These are phyloP conservation scores for Xiphophorus hellerii DNA, from an alignment of 2,113 vertebrate species.

Conservation along the genomic window DNA sequence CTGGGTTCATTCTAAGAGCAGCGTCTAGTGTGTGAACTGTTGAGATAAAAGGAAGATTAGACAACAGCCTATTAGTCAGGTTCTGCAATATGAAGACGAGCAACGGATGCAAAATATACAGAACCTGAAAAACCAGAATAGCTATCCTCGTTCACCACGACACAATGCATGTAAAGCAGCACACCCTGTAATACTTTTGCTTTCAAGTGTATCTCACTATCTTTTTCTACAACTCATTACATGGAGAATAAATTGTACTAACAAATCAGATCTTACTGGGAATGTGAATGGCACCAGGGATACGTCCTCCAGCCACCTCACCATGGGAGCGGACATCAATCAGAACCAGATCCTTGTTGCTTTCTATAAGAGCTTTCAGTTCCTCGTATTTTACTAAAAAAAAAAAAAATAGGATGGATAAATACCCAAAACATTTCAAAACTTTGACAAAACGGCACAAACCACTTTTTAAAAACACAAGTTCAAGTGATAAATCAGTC, in stretches of 20 bases:
- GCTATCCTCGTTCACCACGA: background rate
- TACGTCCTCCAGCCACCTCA: constrained; percentile 76
- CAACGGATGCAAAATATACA: background rate
- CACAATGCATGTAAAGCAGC: background rate
- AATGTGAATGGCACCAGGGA: constrained; percentile 77
- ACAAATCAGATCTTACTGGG: constrained; percentile 64
- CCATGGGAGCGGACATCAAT: constrained; percentile 79
- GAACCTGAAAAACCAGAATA: background rate
- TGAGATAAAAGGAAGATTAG: background rate
- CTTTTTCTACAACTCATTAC: background rate
- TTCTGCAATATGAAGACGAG: background rate
- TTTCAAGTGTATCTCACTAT: background rate
- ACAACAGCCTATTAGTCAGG: background rate
- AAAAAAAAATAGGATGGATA: background rate
- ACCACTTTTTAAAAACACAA: background rate
- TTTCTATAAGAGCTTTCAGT: constrained; percentile 69
- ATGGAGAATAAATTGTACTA: background rate
- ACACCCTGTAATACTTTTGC: background rate
- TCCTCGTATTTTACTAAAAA: constrained; percentile 64
- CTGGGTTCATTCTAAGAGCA: constrained; percentile 76
- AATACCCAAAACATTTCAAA: background rate
- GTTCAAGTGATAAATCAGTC: background rate
- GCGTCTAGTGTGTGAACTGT: constrained; percentile 77
- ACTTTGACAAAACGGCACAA: background rate
- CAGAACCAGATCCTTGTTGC: constrained; percentile 67